These are phyloP conservation scores for Nyctalus aviator DNA, from an alignment of 2,797 vertebrate genomes.

Conservation along the genomic window DNA sequence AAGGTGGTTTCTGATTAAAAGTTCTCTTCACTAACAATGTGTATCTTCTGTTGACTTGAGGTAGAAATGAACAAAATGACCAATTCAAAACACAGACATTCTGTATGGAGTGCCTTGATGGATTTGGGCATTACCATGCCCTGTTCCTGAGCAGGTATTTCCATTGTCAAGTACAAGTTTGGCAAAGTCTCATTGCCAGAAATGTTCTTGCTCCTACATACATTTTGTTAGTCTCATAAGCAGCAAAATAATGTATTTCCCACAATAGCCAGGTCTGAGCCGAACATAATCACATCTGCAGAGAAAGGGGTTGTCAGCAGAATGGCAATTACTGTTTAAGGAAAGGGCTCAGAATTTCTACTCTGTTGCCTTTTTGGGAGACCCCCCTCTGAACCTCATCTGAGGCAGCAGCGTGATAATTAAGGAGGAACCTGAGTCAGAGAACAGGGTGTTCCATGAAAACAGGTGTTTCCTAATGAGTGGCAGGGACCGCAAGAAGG, in stretches of 20 bases:
- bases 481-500: constrained; percentile 68
- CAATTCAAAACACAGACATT: background rate
- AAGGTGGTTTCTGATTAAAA: background rate
- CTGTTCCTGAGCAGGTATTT: background rate
- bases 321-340: background rate
- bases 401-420: background rate
- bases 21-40: background rate
- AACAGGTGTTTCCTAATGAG: constrained; percentile 71
- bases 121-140: background rate
- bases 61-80: constrained; percentile 5
- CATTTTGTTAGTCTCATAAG: constrained; percentile 53
- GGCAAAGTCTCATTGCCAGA: constrained; percentile 6
- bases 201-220: background rate
- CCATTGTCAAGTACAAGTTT: constrained; percentile 11
- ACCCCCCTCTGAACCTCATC: background rate
- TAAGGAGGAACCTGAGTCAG: background rate
- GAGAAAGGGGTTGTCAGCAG: background rate
- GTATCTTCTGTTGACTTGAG: constrained; percentile 4
- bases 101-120: background rate
- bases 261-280: background rate
- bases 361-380: background rate
- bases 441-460: background rate
- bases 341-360: background rate
- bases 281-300: background rate
- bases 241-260: constrained; percentile 31